phyloP scores from a whole-genome alignment of 2,797 vertebrate species.

The Anguilla anguilla region DNA sequence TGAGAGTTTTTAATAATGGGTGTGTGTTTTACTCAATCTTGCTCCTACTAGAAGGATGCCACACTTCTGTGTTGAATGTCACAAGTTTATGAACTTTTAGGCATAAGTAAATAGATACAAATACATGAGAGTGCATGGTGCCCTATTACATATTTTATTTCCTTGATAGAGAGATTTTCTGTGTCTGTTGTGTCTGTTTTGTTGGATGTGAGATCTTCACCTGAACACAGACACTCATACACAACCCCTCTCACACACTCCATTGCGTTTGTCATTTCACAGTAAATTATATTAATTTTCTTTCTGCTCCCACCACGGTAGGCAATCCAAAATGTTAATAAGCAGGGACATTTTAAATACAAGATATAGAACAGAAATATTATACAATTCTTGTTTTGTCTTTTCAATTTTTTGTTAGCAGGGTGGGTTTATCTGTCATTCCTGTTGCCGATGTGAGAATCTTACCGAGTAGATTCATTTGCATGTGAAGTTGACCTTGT shows the following conservation, averaged over 20 bases:
- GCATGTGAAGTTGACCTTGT: slow-evolving; percentile 72
- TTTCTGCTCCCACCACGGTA: not conserved
- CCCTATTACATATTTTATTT: not conserved
- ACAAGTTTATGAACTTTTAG: too few relatives aligned
- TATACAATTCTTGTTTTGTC: too few relatives aligned
- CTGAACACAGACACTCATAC: not conserved
- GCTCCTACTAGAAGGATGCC: too few relatives aligned
- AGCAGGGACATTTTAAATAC: not conserved
- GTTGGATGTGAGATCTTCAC: not conserved
- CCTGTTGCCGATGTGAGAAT: slow-evolving; percentile 48
- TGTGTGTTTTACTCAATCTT: too few relatives aligned
- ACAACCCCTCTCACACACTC: not conserved
- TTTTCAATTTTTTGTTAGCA: not conserved
- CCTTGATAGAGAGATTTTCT: not conserved
- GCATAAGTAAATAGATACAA: too few relatives aligned
- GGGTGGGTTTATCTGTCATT: not conserved
- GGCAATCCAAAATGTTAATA: not conserved
- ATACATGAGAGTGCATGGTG: too few relatives aligned
- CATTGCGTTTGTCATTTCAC: not conserved
- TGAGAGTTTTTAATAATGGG: too few relatives aligned
- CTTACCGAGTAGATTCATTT: slow-evolving; percentile 59
- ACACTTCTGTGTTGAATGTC: too few relatives aligned
- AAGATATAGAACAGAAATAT: not conserved
- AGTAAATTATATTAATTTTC: not conserved
- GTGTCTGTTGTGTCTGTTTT: not conserved